Evolutionary conservation across 2,888 invertebrate species (phyloP), one percentile per base, ranked within the genome.

Genomic region (Chironomus riparius): DNA sequence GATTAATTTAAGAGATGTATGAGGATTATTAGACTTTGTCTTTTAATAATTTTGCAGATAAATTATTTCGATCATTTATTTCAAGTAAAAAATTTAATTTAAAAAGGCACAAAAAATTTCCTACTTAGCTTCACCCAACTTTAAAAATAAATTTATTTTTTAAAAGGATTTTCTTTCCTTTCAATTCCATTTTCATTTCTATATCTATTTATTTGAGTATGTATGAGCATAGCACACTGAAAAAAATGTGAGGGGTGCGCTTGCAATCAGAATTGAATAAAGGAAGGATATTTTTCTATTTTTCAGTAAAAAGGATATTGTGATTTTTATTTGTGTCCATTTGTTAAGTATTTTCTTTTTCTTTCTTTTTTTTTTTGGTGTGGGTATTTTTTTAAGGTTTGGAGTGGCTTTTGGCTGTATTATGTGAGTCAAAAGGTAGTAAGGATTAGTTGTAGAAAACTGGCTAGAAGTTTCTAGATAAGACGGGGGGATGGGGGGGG

Each of bases 251-350:
- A 21, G 24, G 65, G 18, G 65, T 65, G 65, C 22, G 71, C 18
- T 73, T 62, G 72, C 72, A 73, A 73, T 61, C 72, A 73, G 72
- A 62, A 73, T 73, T 38, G 62, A 73, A 73, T 73, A 73, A 73
- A 73, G 47, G 65, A 73, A 71, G 28, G 71, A 71, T 56, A 71
- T 71, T 69, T 56, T 47, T 21, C 71, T 24, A 24, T n/a, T 22
- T 7, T 21, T 21, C 65, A 61, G 22, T 24, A 74, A 47, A 65
- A 75, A 68, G 74, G 74, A 75, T 68, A 75, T 75, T 65, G 48
- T 68, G 48, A 75, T 68, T 75, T 75, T 68, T 75, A 68, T 75
- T 75, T 38, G 47, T 47, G 65, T 75, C 68, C 50, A 75, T 65
- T 75, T 75, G 74, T 68, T 68, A 75, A 68, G 48, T 68, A 47